Evolutionary conservation across 1,140 invertebrate species (phyloP).

Genomic region (Pogonomyrmex californicus): DNA sequence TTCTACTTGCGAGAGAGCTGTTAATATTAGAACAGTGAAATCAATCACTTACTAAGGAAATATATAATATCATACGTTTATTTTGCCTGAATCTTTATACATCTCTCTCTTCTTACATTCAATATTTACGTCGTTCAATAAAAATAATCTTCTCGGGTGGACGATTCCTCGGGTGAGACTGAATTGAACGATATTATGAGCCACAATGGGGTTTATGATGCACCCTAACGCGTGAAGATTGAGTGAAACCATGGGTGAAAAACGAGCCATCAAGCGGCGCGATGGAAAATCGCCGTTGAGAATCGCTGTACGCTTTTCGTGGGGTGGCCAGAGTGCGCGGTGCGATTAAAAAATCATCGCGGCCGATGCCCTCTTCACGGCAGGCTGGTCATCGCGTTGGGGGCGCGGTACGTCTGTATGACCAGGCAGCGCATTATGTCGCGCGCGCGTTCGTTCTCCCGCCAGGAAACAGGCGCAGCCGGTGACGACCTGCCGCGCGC

Average conservation of each 20-base stretch:
- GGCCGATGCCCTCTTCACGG: slow-evolving; percentile 76
- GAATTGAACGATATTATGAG: slow-evolving; percentile 26
- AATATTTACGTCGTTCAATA: background rate
- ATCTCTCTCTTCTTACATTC: background rate
- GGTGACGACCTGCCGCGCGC: slow-evolving; percentile 65
- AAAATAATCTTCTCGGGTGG: background rate
- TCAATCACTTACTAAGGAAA: background rate
- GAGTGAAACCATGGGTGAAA: background rate
- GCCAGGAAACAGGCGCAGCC: slow-evolving; percentile 74
- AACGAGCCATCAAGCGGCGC: background rate
- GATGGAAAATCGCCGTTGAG: slow-evolving; percentile 60
- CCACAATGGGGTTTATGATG: background rate
- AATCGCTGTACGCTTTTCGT: slow-evolving; percentile 64
- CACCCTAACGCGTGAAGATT: slow-evolving; percentile 6
- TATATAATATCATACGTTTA: background rate
- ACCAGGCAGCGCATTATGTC: slow-evolving; percentile 68
- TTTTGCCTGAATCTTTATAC: background rate
- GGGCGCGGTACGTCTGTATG: slow-evolving; percentile 63
- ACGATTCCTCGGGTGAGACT: background rate
- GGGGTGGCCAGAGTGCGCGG: slow-evolving; percentile 66
- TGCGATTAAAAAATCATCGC: slow-evolving; percentile 76
- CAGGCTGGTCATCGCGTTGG: slow-evolving; percentile 72
- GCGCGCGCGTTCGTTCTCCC: slow-evolving; percentile 63
- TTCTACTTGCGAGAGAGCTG: background rate
- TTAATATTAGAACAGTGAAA: background rate